These are phyloP conservation scores for Automeris io DNA, from an alignment of 2,888 invertebrate species.

Conservation along the genomic window DNA sequence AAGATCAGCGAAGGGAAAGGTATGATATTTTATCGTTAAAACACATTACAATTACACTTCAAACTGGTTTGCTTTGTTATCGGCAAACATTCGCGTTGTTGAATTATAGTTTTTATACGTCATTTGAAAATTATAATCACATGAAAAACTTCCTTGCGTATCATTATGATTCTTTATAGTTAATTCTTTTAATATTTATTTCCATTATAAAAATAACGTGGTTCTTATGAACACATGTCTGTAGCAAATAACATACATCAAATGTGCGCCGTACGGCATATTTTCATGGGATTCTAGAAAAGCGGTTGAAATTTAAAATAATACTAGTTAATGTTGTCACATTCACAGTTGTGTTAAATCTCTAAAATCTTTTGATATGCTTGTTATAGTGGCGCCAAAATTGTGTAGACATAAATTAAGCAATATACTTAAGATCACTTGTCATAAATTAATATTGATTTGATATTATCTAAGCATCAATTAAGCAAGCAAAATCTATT, in stretches of 20 bases:
- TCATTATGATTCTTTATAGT: conserved; percentile 10
- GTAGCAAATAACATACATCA: too few relatives aligned
- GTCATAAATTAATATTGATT: too few relatives aligned
- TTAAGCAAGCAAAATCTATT: too few relatives aligned
- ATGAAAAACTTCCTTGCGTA: conserved; percentile 14
- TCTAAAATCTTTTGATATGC: background rate
- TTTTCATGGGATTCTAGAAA: too few relatives aligned
- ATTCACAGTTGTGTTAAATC: too few relatives aligned
- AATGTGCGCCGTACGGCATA: too few relatives aligned
- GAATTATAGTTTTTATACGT: conserved; percentile 12
- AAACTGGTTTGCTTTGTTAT: conserved; percentile 48
- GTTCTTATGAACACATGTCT: background rate
- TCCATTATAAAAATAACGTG: background rate
- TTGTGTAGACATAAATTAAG: background rate
- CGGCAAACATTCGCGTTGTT: conserved; percentile 20
- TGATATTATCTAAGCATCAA: too few relatives aligned
- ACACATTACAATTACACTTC: conserved; percentile 13
- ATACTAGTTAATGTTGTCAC: too few relatives aligned
- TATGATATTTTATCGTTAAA: conserved; percentile 28
- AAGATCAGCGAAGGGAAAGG: conserved; percentile 59
- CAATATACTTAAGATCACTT: too few relatives aligned
- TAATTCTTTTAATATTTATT: too few relatives aligned
- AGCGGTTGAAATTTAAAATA: too few relatives aligned
- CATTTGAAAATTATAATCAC: conserved; percentile 4
- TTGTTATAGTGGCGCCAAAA: conserved; percentile 3